Base-by-base conservation (phyloP, 2,113 vertebrate genomes). In the Candoia aspera region DNA sequence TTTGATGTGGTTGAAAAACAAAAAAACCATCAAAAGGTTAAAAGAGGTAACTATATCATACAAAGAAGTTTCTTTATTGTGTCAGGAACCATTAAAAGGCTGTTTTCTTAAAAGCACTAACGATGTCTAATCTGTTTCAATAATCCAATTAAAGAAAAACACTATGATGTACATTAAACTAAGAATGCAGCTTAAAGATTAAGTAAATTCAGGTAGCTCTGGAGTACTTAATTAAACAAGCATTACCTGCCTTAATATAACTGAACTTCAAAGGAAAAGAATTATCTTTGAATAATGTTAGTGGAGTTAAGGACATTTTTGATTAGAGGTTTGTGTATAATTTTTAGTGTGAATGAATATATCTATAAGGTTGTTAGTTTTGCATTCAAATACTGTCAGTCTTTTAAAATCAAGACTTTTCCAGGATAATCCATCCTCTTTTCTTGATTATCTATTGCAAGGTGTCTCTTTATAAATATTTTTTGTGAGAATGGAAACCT, bases 211-310 rank as follows among this genome's bases (percentile, higher is more conserved):
- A 58, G 29, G 90, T 79, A 53, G 85, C 23, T 79, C 33, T 87
- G 60, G 53, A 58, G 85, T 23, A 87, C 87, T 87, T 79, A 87
- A 87, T 91, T 91, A 91, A 88, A 62, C 21, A 24, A 37, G 53
- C 62, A 79, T 33, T 91, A 87, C 62, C 54, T 87, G 33, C 29
- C 17, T 59, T 58, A 46, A 57, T 87, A 33, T 57, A 91, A 26
- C 54, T 79, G 33, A 91, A 87, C 85, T 87, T 91, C 62, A 91
- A 79, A 91, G 15, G 24, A 24, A 79, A 87, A 79, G 3, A 24
- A 54, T 79, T 91, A 46, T 79, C 79, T 87, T 79, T 26, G 24
- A 58, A 87, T 87, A 79, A 73, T 24, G 58, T 91, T 58, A 91
- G n/a, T 2, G 53, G 8, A 58, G 24, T 11, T 87, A 86, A 73